phyloP scores from a whole-genome alignment of 2,797 vertebrate species.

The Oreonectes daqikongensis region DNA sequence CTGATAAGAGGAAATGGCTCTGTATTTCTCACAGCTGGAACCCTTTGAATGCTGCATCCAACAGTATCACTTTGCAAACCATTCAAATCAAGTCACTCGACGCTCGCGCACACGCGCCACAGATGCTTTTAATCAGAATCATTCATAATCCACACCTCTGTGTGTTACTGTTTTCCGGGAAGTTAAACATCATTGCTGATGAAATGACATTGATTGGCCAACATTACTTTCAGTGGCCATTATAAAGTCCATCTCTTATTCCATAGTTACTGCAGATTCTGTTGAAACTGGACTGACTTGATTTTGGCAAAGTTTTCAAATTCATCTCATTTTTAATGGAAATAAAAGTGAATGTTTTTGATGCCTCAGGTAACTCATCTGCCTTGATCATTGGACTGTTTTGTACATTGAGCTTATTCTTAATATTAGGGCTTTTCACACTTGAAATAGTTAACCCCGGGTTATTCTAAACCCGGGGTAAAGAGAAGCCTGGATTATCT shows the following conservation, averaged over 20 bases:
- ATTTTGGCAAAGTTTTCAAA: conserved; percentile 22
- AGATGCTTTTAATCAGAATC: conserved; percentile 47
- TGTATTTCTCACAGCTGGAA: conserved; percentile 52
- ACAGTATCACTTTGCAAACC: conserved; percentile 28
- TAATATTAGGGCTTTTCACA: no score
- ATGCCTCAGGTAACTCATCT: background rate
- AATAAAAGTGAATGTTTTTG: conserved; percentile 20
- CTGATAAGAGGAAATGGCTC: conserved; percentile 52
- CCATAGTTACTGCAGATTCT: conserved; percentile 16
- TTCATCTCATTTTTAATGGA: conserved; percentile 42
- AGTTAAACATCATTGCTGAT: conserved; percentile 40
- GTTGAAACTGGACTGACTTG: conserved; percentile 26
- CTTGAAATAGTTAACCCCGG: no score
- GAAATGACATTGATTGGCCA: conserved; percentile 53
- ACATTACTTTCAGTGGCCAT: conserved; percentile 42
- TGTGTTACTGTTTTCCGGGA: conserved; percentile 8
- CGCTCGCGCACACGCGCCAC: background rate
- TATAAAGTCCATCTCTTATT: conserved; percentile 38
- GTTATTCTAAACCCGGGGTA: no score
- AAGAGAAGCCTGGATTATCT: no score
- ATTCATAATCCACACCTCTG: conserved; percentile 47
- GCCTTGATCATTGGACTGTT: background rate
- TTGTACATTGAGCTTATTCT: background rate
- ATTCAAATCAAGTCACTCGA: conserved; percentile 34
- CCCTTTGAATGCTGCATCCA: conserved; percentile 18